phyloP scores from a whole-genome alignment of 2,888 invertebrate species.

The Apoderus coryli region DNA sequence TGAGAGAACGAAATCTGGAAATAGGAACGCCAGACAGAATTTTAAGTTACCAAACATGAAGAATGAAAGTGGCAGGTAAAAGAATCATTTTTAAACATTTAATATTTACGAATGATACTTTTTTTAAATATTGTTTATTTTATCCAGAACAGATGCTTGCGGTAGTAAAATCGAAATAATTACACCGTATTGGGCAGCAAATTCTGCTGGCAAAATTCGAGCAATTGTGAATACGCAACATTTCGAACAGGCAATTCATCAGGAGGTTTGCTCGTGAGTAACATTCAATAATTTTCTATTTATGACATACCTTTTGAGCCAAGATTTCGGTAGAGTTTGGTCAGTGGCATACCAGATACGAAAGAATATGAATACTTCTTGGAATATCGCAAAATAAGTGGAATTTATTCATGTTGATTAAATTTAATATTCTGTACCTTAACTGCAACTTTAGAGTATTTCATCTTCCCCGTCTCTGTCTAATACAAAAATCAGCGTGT shows the following conservation, averaged over 20 bases:
- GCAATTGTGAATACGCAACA: slow-evolving; percentile 91
- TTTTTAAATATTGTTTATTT: slow-evolving; percentile 3
- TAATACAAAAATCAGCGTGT: too few species aligned
- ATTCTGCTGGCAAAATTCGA: slow-evolving; percentile 79
- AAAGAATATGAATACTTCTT: too few species aligned
- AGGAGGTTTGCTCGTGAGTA: slow-evolving; percentile 84
- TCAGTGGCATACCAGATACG: background rate
- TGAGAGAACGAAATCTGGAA: slow-evolving; percentile 40
- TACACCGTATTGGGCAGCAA: slow-evolving; percentile 89
- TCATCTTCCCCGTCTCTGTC: too few species aligned
- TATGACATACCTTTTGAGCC: too few species aligned
- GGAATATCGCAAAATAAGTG: too few species aligned
- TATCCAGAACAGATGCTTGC: slow-evolving; percentile 62
- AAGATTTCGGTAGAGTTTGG: too few species aligned
- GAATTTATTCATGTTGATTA: too few species aligned
- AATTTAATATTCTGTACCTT: too few species aligned
- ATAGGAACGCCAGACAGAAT: slow-evolving; percentile 41
- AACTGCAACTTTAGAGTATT: too few species aligned
- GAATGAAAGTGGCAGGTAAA: slow-evolving; percentile 39
- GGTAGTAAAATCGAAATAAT: slow-evolving; percentile 86
- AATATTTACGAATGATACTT: background rate
- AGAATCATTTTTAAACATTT: slow-evolving; percentile 1
- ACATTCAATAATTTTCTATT: too few species aligned
- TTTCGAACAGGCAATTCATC: slow-evolving; percentile 89
- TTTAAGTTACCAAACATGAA: slow-evolving; percentile 34